Evolutionary conservation across 2,888 invertebrate genomes (phyloP).

Genomic region (Caenorhabditis sp.): DNA sequence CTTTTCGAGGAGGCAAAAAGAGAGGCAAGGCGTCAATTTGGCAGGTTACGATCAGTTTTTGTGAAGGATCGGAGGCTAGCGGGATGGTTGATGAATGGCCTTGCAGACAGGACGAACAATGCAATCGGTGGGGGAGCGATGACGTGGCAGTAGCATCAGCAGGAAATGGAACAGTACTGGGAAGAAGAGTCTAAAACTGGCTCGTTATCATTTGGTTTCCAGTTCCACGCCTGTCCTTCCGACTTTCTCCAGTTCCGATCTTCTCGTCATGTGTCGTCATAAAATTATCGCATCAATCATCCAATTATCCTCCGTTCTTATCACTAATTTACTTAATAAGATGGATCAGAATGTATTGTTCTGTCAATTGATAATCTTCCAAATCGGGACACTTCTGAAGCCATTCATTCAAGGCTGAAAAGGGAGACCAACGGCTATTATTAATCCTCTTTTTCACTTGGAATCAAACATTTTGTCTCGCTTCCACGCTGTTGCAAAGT

Average conservation of each 20-base stretch:
- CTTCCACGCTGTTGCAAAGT: neutral
- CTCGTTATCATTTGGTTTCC: no score
- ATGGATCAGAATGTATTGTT: neutral
- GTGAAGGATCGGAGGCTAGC: neutral
- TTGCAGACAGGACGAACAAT: neutral
- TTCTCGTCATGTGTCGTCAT: neutral
- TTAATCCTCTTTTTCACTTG: neutral
- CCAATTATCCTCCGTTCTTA: slow-evolving; percentile 5
- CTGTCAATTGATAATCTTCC: no score
- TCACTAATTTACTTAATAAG: slow-evolving; percentile 1
- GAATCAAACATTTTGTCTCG: neutral
- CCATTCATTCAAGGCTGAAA: no score
- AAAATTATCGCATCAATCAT: neutral
- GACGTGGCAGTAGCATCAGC: neutral
- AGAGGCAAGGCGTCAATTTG: neutral
- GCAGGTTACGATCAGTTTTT: no score
- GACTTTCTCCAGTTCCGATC: neutral
- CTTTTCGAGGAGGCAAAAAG: neutral
- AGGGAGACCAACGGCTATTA: slow-evolving; percentile 11
- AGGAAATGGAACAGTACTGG: no score
- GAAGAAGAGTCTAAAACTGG: no score
- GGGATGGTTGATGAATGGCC: neutral
- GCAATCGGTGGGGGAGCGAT: neutral
- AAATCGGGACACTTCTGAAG: neutral
- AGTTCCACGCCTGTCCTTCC: neutral